Evolutionary conservation across 2,113 vertebrate species (phyloP), one percentile per base, ranked within the genome.

Genomic region (Galbula dea): DNA sequence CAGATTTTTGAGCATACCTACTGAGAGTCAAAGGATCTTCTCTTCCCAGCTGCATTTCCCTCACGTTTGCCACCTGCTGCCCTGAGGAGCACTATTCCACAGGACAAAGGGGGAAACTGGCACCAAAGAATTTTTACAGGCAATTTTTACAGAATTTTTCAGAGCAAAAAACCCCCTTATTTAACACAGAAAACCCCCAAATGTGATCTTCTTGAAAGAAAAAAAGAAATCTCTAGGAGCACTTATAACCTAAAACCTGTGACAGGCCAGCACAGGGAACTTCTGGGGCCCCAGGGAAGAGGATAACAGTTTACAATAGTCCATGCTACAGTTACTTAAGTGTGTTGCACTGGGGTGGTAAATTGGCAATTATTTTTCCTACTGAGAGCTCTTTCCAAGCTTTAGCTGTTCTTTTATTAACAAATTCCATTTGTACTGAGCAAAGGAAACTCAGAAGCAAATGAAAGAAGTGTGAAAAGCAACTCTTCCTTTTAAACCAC

Each of bases 361-460:
- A 65, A 63, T 4, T 74, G 83, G 75, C 80, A 22, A 80, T 61
- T 67, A 39, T 39, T 76, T 83, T 79, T 76, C 59, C 59, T 95
- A 55, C 6, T 54, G 9, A 83, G 90, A 96, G 95, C 83, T 37
- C 3, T 85, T 95, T 89, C 84, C 91, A 89, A 69, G 80, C 68
- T 71, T 86, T 37, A 92, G 85, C 62, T 80, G 39, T n/a, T 79
- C 81, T 92, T 66, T 48, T 57, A 12, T 45, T 88, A 93, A 89
- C 83, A 95, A 95, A 95, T 94, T 72, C 86, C 75, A n/a, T 66
- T 73, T 78, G 87, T 77, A 86, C 11, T 32, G 71, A 85, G 86
- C 82, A 86, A 93, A 9, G 82, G 84, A 94, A 95, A 95, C 32
- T 66, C 45, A 67, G 80, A 91, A 93, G 75, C 66, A 76, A 96